Evolutionary conservation across 2,797 vertebrate species (phyloP).

Genomic region (Anabacerthia variegaticeps): DNA sequence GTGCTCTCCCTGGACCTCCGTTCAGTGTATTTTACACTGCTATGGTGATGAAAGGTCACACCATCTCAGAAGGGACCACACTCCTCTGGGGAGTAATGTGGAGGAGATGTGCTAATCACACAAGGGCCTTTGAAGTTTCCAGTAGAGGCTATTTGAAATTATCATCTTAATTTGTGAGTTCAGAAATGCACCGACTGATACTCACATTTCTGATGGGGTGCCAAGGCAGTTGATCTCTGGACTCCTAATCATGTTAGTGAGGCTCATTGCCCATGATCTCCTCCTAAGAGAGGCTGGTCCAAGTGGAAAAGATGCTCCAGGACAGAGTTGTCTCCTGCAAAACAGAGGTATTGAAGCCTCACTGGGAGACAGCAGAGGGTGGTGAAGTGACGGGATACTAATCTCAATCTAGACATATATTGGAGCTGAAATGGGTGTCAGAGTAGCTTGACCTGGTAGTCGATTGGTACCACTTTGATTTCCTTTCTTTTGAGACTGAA

Average conservation of each 20-base stretch:
- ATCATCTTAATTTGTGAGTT: not conserved
- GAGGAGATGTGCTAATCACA: not conserved
- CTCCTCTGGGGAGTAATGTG: not conserved
- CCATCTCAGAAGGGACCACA: not conserved
- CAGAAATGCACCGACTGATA: not conserved
- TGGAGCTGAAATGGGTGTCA: not conserved
- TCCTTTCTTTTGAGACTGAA: not conserved
- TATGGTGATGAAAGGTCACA: not conserved
- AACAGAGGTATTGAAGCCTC: not conserved
- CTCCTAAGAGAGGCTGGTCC: not conserved
- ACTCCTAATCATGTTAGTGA: not conserved
- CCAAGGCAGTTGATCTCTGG: not conserved
- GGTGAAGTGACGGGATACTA: not conserved
- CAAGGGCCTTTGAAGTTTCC: not conserved
- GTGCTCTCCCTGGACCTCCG: not conserved
- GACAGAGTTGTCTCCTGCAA: not conserved
- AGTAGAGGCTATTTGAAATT: not conserved
- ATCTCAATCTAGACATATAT: not conserved
- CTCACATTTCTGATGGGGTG: not conserved
- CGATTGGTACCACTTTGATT: not conserved
- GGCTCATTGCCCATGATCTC: not conserved
- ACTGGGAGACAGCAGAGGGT: not conserved
- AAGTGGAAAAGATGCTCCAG: not conserved
- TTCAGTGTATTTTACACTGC: not conserved
- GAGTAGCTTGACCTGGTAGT: not conserved